Evolutionary conservation across 1,140 invertebrate species (phyloP), one percentile per base, ranked within the genome.

Genomic region (Zophobas morio): DNA sequence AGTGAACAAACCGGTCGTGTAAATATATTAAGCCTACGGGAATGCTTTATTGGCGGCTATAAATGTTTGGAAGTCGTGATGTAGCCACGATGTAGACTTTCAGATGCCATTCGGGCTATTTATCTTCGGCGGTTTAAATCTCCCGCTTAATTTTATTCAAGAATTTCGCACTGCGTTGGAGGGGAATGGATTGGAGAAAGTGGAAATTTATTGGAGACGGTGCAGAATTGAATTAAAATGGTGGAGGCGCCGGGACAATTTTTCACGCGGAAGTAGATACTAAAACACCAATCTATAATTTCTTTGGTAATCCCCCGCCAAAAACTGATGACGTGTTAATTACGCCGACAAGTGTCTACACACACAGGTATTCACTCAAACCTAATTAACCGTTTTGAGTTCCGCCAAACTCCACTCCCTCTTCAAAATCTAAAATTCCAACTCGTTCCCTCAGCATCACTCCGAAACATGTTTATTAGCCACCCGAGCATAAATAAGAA

Each of bases 21-120:
- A 72, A 51, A 72, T 72, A 72, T 72, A 72, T 72, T 72, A 53
- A 72, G 37, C 70, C 70, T 53, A 53, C 51, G 70, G 70, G 70
- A 72, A 72, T 72, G 46, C 36, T 72, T 72, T 72, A 72, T 72
- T 72, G 70, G 70, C n/a, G 33, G 70, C 70, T 72, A 72, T 72
- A 72, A 72, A 72, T 49, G 70, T 72, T 72, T 49, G 70, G 47
- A 51, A 39, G 4, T 54, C 34, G 70, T 71, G 70, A 49, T 51
- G 35, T 54, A 72, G 46, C 8, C 70, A 35, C 57, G 35, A 8
- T 72, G 32, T 35, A 37, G 8, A 53, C 51, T 37, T 72, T 51
- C 33, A 72, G 46, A 72, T 72, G 37, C 33, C 70, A 54, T 72
- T 54, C 47, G 47, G 34, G 51, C 40, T 35, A 72, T 63, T 63